Base-by-base conservation (phyloP, 2,797 vertebrate genomes). In the Merluccius polli region DNA sequence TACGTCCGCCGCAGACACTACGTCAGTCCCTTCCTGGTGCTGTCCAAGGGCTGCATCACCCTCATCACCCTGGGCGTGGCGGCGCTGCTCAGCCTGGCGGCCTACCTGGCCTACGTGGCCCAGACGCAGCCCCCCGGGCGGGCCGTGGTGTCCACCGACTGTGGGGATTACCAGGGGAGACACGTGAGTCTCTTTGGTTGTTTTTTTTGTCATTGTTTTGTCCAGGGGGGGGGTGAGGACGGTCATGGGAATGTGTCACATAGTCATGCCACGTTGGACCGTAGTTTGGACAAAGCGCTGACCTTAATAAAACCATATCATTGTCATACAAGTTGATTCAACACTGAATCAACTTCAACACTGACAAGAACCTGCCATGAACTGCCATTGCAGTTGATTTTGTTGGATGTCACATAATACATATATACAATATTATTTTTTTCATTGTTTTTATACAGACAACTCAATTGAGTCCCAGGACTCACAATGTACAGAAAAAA, bases 61-160 rank as follows among this genome's bases (percentile, higher is more conserved):
- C 76, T 93, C 73, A 89, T 94, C 77, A 77, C 76, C 74, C 75
- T 91, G 0, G 82, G 65, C 0, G 89, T 95, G 8, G 1, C 89
- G 0, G 10, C 75, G 0, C 88, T 95, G 78, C 92, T 94, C 27
- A 3, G 72, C 0, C 77, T 94, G 2, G 93, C 92, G 27, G 75
- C 83, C 18, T 92, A 93, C 84, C 88, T 95, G 78, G 93, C 86
- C 10, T 93, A 94, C 74, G 18, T 94, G 24, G 91, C 95, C 1
- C 88, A 93, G 75, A 93, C 89, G 10, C 91, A 88, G 18, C 91
- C 85, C 3, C 83, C 82, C 0, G 84, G 89, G 1, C 2, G 78
- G 1, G 84, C 82, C 2, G 75, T 84, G 73, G 93, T 94, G 72
- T 4, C 63, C 0, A 93, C 88, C 0, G 77, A 80, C 71, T 93